These are phyloP conservation scores for Chloroclystis v-ata DNA, from an alignment of 2,888 invertebrate species.

Conservation along the genomic window DNA sequence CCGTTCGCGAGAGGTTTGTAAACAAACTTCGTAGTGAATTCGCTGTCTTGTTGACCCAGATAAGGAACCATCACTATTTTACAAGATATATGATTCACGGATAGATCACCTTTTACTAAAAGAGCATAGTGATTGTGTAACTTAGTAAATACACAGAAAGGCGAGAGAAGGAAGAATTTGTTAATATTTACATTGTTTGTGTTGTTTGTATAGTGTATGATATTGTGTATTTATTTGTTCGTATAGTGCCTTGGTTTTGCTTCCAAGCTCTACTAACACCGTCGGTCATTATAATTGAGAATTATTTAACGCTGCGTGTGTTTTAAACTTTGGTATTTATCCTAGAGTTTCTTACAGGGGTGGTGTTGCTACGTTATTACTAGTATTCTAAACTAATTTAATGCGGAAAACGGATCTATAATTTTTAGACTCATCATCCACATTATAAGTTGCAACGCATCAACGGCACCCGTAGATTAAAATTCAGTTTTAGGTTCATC, in stretches of 20 bases:
- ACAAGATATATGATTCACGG: not conserved
- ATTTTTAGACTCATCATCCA: no score
- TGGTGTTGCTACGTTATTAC: no score
- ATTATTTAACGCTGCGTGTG: no score
- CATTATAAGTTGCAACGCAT: no score
- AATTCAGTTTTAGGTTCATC: no score
- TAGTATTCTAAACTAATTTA: no score
- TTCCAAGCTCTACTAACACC: conserved; percentile 33
- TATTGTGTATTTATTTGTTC: conserved; percentile 30
- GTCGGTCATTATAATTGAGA: not conserved
- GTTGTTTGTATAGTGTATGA: conserved; percentile 30
- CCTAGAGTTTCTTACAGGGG: no score
- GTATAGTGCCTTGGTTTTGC: conserved; percentile 32
- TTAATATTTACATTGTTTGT: conserved; percentile 41
- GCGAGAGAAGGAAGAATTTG: conserved; percentile 40
- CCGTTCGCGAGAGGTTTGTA: not conserved
- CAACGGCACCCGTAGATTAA: no score
- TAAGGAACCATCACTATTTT: not conserved
- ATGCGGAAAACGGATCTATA: no score
- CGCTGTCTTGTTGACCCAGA: not conserved
- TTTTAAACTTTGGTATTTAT: no score
- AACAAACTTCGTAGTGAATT: not conserved
- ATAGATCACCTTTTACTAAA: not conserved
- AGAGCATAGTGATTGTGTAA: conserved; percentile 17
- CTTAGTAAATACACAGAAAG: conserved; percentile 41